Percentiles rank a stretch among this genome's conserved stretches.
Evolutionary conservation across 2,797 vertebrate genomes (phyloP).

Genomic region (Oreonectes daqikongensis): DNA sequence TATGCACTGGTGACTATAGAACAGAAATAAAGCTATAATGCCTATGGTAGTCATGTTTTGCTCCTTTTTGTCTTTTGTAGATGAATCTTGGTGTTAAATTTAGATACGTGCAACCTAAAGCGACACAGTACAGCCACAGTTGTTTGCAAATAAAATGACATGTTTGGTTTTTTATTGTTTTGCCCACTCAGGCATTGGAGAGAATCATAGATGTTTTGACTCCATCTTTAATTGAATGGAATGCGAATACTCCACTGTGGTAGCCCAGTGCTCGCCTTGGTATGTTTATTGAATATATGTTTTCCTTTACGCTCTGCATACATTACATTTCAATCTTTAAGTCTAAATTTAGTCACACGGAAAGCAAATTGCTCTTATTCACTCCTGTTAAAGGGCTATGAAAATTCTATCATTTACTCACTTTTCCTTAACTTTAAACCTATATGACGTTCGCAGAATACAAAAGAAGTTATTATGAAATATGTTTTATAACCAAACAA

Average conservation of each 20-base stretch:
- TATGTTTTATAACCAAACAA: too few species aligned
- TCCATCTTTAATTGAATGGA: slow-evolving; percentile 59
- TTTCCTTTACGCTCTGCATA: slow-evolving; percentile 62
- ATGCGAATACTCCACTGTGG: slow-evolving; percentile 51
- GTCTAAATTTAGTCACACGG: slow-evolving; percentile 33
- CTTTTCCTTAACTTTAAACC: too few species aligned
- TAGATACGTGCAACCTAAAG: background rate
- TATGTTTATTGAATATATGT: slow-evolving; percentile 69
- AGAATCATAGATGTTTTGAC: slow-evolving; percentile 48
- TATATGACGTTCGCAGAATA: too few species aligned
- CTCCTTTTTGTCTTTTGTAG: background rate
- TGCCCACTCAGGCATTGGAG: slow-evolving; percentile 43
- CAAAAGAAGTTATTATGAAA: too few species aligned
- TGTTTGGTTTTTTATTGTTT: slow-evolving; percentile 24
- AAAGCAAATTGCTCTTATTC: slow-evolving; percentile 50
- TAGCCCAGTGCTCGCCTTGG: slow-evolving; percentile 53
- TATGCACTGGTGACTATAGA: background rate
- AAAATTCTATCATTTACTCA: too few species aligned
- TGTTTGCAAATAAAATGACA: slow-evolving; percentile 5
- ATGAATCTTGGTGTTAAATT: background rate
- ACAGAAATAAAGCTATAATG: background rate
- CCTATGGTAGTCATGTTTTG: background rate
- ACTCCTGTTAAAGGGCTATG: background rate
- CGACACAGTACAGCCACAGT: background rate
- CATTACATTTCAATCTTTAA: slow-evolving; percentile 55